Percentiles rank a stretch among this genome's conserved stretches.
Evolutionary conservation across 1,140 invertebrate species (phyloP).

Genomic region (Nebria ingens): DNA sequence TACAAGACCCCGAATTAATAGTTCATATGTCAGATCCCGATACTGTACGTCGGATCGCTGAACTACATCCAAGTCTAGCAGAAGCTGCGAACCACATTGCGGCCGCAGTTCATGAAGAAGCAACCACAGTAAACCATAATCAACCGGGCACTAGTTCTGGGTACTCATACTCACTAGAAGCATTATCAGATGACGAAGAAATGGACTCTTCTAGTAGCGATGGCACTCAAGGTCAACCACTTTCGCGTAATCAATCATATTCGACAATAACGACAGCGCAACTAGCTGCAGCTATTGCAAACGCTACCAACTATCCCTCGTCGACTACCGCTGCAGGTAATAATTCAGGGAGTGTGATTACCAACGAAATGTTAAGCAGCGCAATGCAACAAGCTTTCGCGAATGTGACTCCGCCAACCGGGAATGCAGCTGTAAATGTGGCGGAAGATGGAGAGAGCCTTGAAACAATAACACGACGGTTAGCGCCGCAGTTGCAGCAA

Average conservation of each 20-base stretch:
- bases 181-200: constrained; percentile 44
- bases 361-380: constrained; percentile 45
- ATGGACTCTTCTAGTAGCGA: constrained; percentile 44
- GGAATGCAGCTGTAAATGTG: not conserved
- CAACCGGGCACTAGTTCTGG: constrained; percentile 29
- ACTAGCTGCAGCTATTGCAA: constrained; percentile 39
- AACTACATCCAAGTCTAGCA: constrained; percentile 40
- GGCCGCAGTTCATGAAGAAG: constrained; percentile 41
- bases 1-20: constrained; percentile 47
- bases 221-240: constrained; percentile 23
- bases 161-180: constrained; percentile 40
- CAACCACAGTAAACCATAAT: constrained; percentile 26
- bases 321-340: constrained; percentile 23
- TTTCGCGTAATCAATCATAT: constrained; percentile 28
- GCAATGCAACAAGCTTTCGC: constrained; percentile 46
- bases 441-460: constrained; percentile 13
- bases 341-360: constrained; percentile 35
- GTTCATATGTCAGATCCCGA: constrained; percentile 40
- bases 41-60: constrained; percentile 38
- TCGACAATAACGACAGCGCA: constrained; percentile 40
- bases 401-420: constrained; percentile 23
- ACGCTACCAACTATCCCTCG: constrained; percentile 25
- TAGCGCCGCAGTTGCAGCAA: constrained; percentile 59
- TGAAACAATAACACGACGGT: constrained; percentile 20
- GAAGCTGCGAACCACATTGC: constrained; percentile 41